Evolutionary conservation across 1,140 invertebrate species (phyloP).

Genomic region (Temnothorax curvispinosus): DNA sequence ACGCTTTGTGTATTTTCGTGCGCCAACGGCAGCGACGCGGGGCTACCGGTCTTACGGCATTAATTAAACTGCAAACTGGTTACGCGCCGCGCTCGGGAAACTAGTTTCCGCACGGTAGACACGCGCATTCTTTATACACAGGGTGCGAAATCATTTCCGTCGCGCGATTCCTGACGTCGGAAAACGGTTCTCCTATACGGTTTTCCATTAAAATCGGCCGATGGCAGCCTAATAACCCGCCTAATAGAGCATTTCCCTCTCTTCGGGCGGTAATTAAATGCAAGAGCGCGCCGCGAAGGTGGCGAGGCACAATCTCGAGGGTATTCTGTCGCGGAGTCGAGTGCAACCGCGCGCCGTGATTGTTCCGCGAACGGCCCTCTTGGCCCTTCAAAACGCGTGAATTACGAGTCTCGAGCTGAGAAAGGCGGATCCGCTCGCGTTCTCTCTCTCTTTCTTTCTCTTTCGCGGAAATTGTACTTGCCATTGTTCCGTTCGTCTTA

Average conservation of each 20-base stretch:
- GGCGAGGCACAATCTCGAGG: not conserved
- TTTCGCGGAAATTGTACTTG: slow-evolving; percentile 40
- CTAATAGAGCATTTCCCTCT: not conserved
- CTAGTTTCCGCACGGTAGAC: slow-evolving; percentile 66
- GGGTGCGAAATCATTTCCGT: slow-evolving; percentile 34
- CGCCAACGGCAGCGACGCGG: not conserved
- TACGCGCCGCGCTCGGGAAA: slow-evolving; percentile 35
- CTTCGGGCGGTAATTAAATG: not conserved
- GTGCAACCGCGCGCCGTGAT: slow-evolving; percentile 10
- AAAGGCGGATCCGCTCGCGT: not conserved
- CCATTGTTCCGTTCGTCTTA: slow-evolving; percentile 33
- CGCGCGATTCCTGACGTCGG: not conserved
- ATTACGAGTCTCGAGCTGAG: slow-evolving; percentile 11
- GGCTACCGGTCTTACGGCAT: slow-evolving; percentile 68
- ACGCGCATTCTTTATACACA: slow-evolving; percentile 38
- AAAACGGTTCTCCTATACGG: not conserved
- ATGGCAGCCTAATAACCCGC: not conserved
- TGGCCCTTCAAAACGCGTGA: slow-evolving; percentile 3
- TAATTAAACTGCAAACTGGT: slow-evolving; percentile 75
- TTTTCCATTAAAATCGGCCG: slow-evolving; percentile 24
- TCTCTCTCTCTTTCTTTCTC: not conserved
- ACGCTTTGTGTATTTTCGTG: slow-evolving; percentile 33
- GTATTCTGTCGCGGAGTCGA: not conserved
- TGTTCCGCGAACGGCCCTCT: slow-evolving; percentile 7
- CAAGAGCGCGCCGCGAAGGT: not conserved